phyloP scores from a whole-genome alignment of 1,140 invertebrate species.

The Ylistrum balloti region DNA sequence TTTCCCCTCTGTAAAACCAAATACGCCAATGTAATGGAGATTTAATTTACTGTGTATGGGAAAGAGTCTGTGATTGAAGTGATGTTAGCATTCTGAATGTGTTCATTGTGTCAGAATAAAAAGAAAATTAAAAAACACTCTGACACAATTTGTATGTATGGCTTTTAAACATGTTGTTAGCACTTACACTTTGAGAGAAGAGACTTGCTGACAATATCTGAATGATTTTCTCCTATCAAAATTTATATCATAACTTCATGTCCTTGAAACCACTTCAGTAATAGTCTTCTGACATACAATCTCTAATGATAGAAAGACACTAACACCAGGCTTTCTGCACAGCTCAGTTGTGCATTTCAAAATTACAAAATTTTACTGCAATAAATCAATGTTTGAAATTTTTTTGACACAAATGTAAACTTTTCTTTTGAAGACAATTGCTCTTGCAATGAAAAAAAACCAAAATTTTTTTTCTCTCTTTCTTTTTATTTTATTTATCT shows the following conservation, averaged over 20 bases:
- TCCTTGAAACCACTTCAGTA: background rate
- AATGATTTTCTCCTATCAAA: background rate
- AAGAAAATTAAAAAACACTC: background rate
- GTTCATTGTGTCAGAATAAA: background rate
- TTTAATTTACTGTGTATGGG: background rate
- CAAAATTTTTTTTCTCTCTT: no score
- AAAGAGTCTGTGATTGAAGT: background rate
- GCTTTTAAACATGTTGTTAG: background rate
- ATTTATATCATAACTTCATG: background rate
- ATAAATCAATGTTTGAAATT: no score
- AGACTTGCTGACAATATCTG: background rate
- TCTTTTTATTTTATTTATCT: no score
- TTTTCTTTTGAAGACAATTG: no score
- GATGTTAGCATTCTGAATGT: background rate
- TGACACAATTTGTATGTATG: background rate
- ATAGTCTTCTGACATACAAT: background rate
- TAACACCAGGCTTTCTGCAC: no score
- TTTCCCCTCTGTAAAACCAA: background rate
- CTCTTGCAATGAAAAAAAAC: no score
- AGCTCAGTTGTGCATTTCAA: no score
- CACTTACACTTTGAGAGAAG: background rate
- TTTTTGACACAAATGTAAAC: no score
- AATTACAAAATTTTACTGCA: no score
- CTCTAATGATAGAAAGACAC: no score
- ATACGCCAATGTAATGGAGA: background rate